Conservation (phyloP, 1,140 invertebrate species). For the Steinernema khuongi region DNA sequence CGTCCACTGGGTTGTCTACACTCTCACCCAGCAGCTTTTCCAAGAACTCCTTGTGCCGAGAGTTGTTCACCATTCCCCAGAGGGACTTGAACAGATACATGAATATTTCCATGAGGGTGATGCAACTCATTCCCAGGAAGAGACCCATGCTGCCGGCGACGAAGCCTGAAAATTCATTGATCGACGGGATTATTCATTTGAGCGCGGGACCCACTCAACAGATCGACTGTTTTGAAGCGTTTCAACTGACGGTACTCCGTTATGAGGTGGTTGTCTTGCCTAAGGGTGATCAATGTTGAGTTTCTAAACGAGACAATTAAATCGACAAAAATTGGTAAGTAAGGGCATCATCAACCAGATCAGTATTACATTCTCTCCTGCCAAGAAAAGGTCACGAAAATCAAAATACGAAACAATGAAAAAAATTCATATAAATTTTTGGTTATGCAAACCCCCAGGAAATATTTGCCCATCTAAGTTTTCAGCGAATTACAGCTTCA, state of each 20-base stretch:
- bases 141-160: slow-evolving; percentile 34
- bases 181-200: background rate
- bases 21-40: slow-evolving; percentile 20
- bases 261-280: background rate
- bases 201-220: slow-evolving; percentile 28
- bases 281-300: background rate
- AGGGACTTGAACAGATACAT: slow-evolving; percentile 38
- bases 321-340: too few species aligned
- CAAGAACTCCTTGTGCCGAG: slow-evolving; percentile 24
- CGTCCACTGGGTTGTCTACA: slow-evolving; percentile 16
- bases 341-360: too few species aligned
- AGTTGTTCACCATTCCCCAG: slow-evolving; percentile 28
- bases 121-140: slow-evolving; percentile 36
- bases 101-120: slow-evolving; percentile 33
- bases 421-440: too few species aligned
- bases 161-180: slow-evolving; percentile 22
- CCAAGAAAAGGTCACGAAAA: too few species aligned
- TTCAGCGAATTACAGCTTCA: too few species aligned
- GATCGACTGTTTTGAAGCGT: slow-evolving; percentile 30
- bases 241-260: slow-evolving; percentile 23
- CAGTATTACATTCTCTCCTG: too few species aligned
- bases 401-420: too few species aligned
- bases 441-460: too few species aligned
- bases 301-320: background rate
- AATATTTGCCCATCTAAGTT: too few species aligned